phyloP scores from a whole-genome alignment of 92 coral and sea anemone species.

The Porites rus region DNA sequence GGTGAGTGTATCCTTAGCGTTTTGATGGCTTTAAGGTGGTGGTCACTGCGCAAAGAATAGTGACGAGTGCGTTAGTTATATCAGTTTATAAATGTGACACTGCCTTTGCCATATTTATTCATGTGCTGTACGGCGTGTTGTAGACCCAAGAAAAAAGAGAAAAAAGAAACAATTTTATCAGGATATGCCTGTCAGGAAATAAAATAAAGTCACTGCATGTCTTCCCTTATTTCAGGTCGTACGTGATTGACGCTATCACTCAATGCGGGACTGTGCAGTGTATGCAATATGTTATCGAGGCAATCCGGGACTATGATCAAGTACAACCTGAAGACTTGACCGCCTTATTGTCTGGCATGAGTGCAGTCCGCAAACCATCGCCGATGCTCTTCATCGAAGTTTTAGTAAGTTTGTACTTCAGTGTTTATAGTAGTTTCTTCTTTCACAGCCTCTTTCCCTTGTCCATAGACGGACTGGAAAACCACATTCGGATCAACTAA shows the following conservation, averaged over 20 bases:
- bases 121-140: too few species aligned
- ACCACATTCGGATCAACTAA: too few species aligned
- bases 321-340: slow-evolving; percentile 40
- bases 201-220: too few species aligned
- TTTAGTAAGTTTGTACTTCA: slow-evolving; percentile 30
- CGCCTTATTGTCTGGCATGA: slow-evolving; percentile 49
- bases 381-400: slow-evolving; percentile 32
- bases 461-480: not conserved
- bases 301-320: slow-evolving; percentile 37
- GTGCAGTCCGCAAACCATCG: slow-evolving; percentile 55
- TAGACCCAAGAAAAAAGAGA: too few species aligned
- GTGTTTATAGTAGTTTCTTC: not conserved
- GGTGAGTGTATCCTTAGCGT: too few species aligned
- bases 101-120: too few species aligned
- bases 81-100: too few species aligned
- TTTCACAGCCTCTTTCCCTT: not conserved
- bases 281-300: slow-evolving; percentile 29
- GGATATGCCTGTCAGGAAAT: too few species aligned
- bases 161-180: too few species aligned
- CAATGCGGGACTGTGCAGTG: slow-evolving; percentile 77
- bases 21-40: too few species aligned
- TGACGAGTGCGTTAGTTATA: too few species aligned
- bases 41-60: too few species aligned
- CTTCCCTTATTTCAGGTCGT: slow-evolving; percentile 46
- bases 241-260: slow-evolving; percentile 63